These are phyloP conservation scores for Hippopotamus amphibius DNA, from an alignment of 2,113 vertebrate species.

Conservation along the genomic window DNA sequence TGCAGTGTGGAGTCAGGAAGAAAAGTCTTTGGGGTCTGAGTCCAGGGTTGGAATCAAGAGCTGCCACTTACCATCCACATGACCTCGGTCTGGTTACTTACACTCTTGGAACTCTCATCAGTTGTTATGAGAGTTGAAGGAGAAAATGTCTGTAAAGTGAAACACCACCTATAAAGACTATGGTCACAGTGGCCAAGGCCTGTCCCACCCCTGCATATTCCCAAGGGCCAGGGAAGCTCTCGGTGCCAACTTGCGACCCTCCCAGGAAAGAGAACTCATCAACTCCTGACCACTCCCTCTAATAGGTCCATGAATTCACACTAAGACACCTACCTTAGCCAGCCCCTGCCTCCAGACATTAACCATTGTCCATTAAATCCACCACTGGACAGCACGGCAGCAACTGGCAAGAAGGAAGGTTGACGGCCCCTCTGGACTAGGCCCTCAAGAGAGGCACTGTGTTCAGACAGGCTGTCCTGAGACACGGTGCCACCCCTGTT, in stretches of 20 bases:
- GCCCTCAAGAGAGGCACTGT: not conserved
- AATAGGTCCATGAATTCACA: too few relatives aligned
- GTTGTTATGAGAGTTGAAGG: not conserved
- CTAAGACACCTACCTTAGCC: not conserved
- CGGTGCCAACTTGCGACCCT: not conserved
- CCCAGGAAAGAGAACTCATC: not conserved
- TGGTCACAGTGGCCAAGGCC: accelerated
- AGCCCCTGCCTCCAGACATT: not conserved
- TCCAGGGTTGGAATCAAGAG: not conserved
- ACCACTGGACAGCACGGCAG: not conserved
- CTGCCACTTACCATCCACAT: not conserved
- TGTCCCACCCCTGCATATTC: not conserved
- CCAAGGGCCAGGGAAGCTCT: not conserved
- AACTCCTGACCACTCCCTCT: not conserved
- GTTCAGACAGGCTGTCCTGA: not conserved
- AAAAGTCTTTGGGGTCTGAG: not conserved
- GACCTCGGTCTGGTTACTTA: not conserved
- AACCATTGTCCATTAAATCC: not conserved
- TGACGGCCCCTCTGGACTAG: not conserved
- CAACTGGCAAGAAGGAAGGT: not conserved
- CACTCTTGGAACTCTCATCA: not conserved
- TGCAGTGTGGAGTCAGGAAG: not conserved
- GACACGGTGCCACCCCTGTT: accelerated
- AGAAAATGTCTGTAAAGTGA: not conserved
- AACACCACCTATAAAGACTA: not conserved